Conservation (phyloP, 1,140 invertebrate genomes). For the Zaprionus ornatus region DNA sequence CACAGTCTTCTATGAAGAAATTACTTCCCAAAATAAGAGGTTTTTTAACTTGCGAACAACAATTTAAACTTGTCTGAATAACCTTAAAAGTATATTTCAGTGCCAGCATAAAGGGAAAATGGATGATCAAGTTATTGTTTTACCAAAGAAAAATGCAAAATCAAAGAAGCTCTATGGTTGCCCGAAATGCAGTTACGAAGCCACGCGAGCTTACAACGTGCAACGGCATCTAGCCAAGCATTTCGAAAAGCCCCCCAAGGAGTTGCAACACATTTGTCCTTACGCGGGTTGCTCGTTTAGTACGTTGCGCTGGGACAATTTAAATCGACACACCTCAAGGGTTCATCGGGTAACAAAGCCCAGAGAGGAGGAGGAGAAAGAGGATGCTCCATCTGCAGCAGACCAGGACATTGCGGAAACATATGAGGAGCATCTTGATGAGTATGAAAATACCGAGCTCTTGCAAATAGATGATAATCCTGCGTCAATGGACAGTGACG, state of each 20-base stretch:
- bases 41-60: background rate
- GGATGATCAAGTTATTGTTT: background rate
- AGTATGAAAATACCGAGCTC: background rate
- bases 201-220: slow-evolving; percentile 18
- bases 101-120: background rate
- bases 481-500: background rate
- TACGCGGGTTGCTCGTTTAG: background rate
- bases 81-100: background rate
- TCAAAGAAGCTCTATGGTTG: background rate
- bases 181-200: slow-evolving; percentile 13
- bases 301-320: slow-evolving; percentile 37
- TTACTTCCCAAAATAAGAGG: background rate
- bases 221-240: slow-evolving; percentile 17
- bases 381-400: background rate
- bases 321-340: slow-evolving; percentile 15
- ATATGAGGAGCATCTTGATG: background rate
- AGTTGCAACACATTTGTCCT: slow-evolving; percentile 23
- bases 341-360: slow-evolving; percentile 9
- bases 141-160: slow-evolving; percentile 5
- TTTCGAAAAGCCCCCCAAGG: slow-evolving; percentile 27
- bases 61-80: background rate
- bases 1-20: background rate
- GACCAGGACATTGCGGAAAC: background rate
- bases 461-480: background rate
- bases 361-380: background rate